Evolutionary conservation across 2,113 vertebrate genomes (phyloP).

Genomic region (Melanocharis versteri): DNA sequence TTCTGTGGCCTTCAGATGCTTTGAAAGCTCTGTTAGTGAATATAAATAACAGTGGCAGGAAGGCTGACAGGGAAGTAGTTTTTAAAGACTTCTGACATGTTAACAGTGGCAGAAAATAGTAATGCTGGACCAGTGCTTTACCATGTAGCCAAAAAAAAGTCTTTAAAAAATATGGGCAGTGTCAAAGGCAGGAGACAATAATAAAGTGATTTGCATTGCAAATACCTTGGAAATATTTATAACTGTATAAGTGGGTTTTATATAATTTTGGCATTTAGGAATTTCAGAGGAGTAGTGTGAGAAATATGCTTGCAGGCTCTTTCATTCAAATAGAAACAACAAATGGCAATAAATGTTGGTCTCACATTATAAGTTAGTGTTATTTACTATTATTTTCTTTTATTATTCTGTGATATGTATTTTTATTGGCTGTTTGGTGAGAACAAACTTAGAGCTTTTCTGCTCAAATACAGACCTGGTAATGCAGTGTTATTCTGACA

Average conservation of each 20-base stretch:
- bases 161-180: background rate
- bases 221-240: slow-evolving; percentile 4
- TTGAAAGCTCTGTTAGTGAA: background rate
- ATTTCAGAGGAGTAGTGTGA: background rate
- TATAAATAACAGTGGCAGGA: background rate
- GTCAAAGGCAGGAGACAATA: background rate
- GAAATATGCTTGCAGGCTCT: background rate
- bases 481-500: background rate
- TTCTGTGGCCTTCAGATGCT: background rate
- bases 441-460: background rate
- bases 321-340: background rate
- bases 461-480: background rate
- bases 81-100: background rate
- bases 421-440: background rate
- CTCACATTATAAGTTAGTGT: background rate
- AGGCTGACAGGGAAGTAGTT: background rate
- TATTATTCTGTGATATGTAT: background rate
- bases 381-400: background rate
- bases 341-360: background rate
- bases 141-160: background rate
- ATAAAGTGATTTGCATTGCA: slow-evolving; percentile 18
- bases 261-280: background rate
- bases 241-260: background rate
- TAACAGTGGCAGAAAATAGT: background rate
- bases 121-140: background rate